These are phyloP conservation scores for Porites australiensis DNA, from an alignment of 64 coral and sea anemone species.

Conservation along the genomic window DNA sequence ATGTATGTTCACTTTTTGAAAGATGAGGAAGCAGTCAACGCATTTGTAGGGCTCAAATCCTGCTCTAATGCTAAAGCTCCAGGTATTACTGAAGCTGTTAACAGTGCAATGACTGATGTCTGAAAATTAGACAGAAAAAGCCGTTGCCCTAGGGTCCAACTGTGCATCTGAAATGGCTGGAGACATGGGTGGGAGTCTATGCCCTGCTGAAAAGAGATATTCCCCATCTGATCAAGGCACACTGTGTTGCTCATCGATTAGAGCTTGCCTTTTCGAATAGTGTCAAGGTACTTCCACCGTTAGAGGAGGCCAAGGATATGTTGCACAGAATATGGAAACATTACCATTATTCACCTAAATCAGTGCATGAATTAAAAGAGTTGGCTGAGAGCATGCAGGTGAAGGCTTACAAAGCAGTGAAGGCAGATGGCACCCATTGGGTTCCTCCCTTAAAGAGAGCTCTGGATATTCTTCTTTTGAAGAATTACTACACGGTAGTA, in stretches of 20 bases:
- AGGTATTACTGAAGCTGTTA: conserved; percentile 45
- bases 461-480: neutral
- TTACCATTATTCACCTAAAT: neutral
- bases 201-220: neutral
- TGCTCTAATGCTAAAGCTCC: conserved; percentile 31
- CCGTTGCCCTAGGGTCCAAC: conserved; percentile 28
- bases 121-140: conserved; percentile 39
- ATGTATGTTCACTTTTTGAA: conserved; percentile 37
- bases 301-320: neutral
- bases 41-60: conserved; percentile 17
- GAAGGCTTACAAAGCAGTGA: too few species aligned
- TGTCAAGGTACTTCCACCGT: neutral
- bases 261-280: neutral
- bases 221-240: neutral
- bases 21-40: conserved; percentile 9
- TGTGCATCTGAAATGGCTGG: conserved; percentile 47
- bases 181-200: neutral
- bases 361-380: neutral
- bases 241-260: conserved; percentile 36
- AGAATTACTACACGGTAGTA: conserved; percentile 13
- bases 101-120: neutral
- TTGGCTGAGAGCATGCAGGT: neutral
- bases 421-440: too few species aligned
- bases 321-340: neutral
- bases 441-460: too few species aligned